phyloP scores from a whole-genome alignment of 2,888 invertebrate genomes.

The Trichogramma evanescens region DNA sequence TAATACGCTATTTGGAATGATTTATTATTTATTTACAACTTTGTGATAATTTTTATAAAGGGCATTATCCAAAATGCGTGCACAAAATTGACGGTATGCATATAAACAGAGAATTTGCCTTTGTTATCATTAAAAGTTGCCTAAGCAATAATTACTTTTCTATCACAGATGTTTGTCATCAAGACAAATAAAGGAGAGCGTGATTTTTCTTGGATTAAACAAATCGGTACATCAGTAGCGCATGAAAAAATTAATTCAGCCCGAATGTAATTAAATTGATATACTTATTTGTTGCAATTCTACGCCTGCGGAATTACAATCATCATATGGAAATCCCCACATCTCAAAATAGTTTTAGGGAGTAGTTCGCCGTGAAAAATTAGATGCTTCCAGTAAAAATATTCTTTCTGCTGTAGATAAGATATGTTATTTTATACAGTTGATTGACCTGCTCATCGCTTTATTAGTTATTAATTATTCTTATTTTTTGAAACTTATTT shows the following conservation, averaged over 20 bases:
- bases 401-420: slow-evolving; percentile 17
- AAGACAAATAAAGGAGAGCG: neutral
- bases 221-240: neutral
- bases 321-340: slow-evolving; percentile 2
- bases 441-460: slow-evolving; percentile 12
- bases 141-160: slow-evolving; percentile 20
- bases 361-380: slow-evolving; percentile 16
- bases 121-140: slow-evolving; percentile 8
- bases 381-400: slow-evolving; percentile 19
- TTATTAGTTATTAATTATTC: neutral
- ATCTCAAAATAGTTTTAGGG: slow-evolving; percentile 1
- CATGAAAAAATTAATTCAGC: neutral
- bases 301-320: slow-evolving; percentile 16
- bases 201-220: neutral
- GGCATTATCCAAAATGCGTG: slow-evolving; percentile 9
- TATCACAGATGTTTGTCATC: slow-evolving; percentile 20
- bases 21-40: slow-evolving; percentile 8
- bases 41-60: slow-evolving; percentile 2
- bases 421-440: slow-evolving; percentile 15
- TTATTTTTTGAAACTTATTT: neutral
- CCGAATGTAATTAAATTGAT: slow-evolving; percentile 5
- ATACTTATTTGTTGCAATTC: slow-evolving; percentile 3
- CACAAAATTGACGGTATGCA: slow-evolving; percentile 16
- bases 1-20: too few species aligned
- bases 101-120: slow-evolving; percentile 2